Percentiles rank a stretch among this genome's conserved stretches.
Evolutionary conservation across 2,113 vertebrate genomes (phyloP).

Genomic region (Oxygymnocypris stewartii): DNA sequence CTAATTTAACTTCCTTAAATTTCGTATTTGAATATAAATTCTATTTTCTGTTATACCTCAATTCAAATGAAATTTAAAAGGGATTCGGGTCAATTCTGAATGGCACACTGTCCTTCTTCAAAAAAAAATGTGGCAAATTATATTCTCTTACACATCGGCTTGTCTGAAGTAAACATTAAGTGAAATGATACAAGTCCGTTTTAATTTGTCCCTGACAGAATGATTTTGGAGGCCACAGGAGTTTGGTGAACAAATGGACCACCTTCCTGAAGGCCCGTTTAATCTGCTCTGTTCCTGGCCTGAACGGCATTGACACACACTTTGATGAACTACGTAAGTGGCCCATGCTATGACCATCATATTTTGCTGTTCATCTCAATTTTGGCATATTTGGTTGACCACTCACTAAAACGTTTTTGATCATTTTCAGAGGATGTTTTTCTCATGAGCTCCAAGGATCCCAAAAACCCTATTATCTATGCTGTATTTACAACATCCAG

Average conservation of each 20-base stretch:
- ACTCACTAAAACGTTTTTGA: background rate
- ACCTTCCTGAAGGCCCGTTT: constrained; percentile 96
- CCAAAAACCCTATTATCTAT: constrained; percentile 94
- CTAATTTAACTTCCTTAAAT: background rate
- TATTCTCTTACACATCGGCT: background rate
- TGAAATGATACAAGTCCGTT: background rate
- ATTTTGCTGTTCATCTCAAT: background rate
- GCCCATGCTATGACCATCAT: background rate
- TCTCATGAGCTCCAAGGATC: constrained; percentile 95
- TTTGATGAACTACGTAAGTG: constrained; percentile 98
- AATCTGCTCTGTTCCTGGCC: constrained; percentile 93
- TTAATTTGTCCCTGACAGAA: constrained; percentile 79
- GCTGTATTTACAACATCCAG: constrained; percentile 97
- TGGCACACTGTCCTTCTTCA: background rate
- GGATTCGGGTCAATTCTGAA: background rate
- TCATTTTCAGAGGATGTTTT: constrained; percentile 90
- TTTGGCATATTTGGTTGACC: background rate
- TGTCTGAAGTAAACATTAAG: background rate
- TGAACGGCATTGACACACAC: constrained; percentile 96
- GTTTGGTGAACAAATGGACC: constrained; percentile 98
- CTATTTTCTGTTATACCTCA: background rate
- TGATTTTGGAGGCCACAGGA: constrained; percentile 95
- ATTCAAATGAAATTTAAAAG: no score
- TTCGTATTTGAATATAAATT: background rate
- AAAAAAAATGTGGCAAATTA: background rate